Evolutionary conservation across 1,140 invertebrate species (phyloP), one percentile per base, ranked within the genome.

Genomic region (Anoplolepis gracilipes): DNA sequence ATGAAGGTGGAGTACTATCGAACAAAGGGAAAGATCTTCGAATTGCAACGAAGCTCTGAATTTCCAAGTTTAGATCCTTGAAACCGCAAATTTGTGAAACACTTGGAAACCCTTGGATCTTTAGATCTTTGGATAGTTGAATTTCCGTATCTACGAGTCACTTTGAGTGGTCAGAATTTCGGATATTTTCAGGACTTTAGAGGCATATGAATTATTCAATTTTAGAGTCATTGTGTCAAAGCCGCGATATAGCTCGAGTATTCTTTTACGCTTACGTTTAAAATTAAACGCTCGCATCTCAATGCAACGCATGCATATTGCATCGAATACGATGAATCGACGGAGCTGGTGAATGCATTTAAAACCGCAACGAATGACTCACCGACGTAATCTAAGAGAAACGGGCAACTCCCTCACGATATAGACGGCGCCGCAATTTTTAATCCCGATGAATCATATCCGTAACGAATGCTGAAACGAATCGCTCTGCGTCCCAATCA

Each of bases 371-470:
- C 78, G 78, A 73, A 59, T 73, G 78, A 82, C 53, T 82, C 78
- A 73, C 67, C 11, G 42, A 36, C 30, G 46, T 57, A 13, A 22
- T 81, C 78, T 73, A 61, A 82, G 28, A 86, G 28, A 85, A 86
- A 86, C 77, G 70, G 49, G 61, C n/a, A 77, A 81, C 75, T 87
- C 79, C 73, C 61, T 57, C 76, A 69, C 69, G 61, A 59, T 78
- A 59, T 78, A 73, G 61, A 39, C 57, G 69, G 28, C 69, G 78
- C 55, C 62, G 36, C 84, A 73, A 89, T 90, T 90, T 89, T 90
- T 89, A 79, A 79, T 73, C 84, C 70, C 77, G 65, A 84, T 89
- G 88, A 89, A 89, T 90, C 87, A 90, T 79, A 79, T 86, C 79
- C 78, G 62, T 46, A 85, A 89, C 78, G 85, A 90, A 87, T 62